These are phyloP conservation scores for Periplaneta americana DNA, from an alignment of 1,140 invertebrate genomes.

Conservation along the genomic window DNA sequence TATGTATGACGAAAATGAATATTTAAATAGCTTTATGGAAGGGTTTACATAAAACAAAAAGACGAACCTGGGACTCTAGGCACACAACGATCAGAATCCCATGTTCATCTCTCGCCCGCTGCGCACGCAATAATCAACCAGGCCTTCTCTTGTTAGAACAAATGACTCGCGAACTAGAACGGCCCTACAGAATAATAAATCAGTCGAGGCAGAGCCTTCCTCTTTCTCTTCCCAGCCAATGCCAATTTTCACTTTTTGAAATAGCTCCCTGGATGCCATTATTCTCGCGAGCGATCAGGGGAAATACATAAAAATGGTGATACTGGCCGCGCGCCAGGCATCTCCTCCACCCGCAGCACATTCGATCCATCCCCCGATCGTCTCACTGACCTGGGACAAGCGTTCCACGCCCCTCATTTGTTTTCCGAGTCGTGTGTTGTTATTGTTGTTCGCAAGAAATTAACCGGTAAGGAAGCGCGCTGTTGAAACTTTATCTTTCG, in stretches of 20 bases:
- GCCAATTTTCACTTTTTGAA: background rate
- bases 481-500: too few relatives aligned
- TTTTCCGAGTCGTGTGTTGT: background rate
- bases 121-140: background rate
- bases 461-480: background rate
- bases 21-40: too few relatives aligned
- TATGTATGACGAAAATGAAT: too few relatives aligned
- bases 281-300: background rate
- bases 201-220: background rate
- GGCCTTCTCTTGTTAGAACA: background rate
- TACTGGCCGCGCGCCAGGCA: background rate
- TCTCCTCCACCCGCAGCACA: background rate
- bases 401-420: background rate
- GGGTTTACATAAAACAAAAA: too few relatives aligned
- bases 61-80: too few relatives aligned
- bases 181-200: background rate
- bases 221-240: background rate
- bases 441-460: background rate
- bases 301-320: background rate
- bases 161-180: background rate
- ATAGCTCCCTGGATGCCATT: background rate
- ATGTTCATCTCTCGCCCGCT: too few relatives aligned
- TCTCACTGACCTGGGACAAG: background rate
- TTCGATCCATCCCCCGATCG: background rate
- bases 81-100: too few relatives aligned